Conservation (phyloP, 2,797 vertebrate genomes). For the Dendrocincla fuliginosa region DNA sequence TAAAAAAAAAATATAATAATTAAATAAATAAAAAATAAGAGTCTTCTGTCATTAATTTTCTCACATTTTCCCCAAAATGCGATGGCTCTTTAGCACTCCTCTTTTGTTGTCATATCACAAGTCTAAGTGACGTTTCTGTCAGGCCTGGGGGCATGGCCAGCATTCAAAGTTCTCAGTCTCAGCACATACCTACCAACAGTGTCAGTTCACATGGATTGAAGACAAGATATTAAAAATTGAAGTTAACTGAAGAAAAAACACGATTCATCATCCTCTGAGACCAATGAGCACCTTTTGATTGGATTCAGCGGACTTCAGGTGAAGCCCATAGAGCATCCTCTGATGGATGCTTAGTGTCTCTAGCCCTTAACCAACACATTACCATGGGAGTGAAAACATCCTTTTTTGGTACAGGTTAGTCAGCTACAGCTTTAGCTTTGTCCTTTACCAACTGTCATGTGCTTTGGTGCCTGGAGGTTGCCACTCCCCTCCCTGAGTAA, state of each 20-base stretch:
- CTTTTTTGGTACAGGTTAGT: not conserved
- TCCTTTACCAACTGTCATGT: not conserved
- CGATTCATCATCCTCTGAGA: not conserved
- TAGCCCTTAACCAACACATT: not conserved
- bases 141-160: not conserved
- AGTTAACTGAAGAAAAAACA: not conserved
- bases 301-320: not conserved
- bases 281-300: not conserved
- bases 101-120: constrained; percentile 25
- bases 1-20: not conserved
- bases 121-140: not conserved
- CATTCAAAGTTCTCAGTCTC: not conserved
- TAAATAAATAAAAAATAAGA: not conserved
- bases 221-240: not conserved
- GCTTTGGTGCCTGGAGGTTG: not conserved
- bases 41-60: constrained; percentile 42
- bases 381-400: not conserved
- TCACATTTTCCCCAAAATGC: not conserved
- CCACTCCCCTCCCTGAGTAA: not conserved
- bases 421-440: not conserved
- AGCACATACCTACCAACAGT: not conserved
- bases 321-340: not conserved
- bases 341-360: not conserved
- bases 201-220: not conserved
- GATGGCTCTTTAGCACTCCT: constrained; percentile 8